Evolutionary conservation across 92 coral and sea anemone genomes (phyloP).

Genomic region (Blastomussa wellsi): DNA sequence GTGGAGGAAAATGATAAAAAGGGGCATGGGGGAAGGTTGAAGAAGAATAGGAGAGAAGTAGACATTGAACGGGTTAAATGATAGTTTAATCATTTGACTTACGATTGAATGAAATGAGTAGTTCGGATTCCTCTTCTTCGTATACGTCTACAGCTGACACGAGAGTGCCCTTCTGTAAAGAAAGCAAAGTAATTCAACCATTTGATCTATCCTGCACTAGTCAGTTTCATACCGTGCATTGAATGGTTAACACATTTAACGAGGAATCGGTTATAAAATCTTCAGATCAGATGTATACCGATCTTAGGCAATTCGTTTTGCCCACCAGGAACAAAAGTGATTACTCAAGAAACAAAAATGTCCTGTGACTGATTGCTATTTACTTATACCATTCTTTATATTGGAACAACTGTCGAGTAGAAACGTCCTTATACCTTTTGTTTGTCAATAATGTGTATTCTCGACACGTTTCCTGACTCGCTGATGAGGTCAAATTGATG

Average conservation of each 20-base stretch:
- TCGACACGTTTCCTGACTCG: constrained; percentile 69
- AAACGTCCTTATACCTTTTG: constrained; percentile 55
- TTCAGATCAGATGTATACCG: background rate
- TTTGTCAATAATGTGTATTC: constrained; percentile 73
- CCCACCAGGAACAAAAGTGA: background rate
- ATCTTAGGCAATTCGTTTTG: background rate
- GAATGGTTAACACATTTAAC: background rate
- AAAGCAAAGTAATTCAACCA: background rate
- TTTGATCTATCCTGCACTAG: background rate
- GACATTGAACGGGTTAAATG: too few relatives aligned
- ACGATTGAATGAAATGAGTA: constrained; percentile 91
- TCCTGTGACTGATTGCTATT: too few relatives aligned
- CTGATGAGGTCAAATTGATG: constrained; percentile 84
- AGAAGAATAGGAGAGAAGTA: too few relatives aligned
- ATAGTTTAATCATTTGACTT: too few relatives aligned
- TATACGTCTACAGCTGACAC: constrained; percentile 92
- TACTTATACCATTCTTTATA: too few relatives aligned
- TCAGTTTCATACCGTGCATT: background rate
- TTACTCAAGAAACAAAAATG: too few relatives aligned
- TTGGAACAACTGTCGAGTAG: background rate
- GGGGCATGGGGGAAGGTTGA: background rate
- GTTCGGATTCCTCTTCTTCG: constrained; percentile 91
- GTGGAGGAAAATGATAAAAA: background rate
- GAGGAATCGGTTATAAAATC: background rate
- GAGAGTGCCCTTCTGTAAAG: constrained; percentile 79